phyloP scores from a whole-genome alignment of 1,140 invertebrate species.

The Drosophila lowei region DNA sequence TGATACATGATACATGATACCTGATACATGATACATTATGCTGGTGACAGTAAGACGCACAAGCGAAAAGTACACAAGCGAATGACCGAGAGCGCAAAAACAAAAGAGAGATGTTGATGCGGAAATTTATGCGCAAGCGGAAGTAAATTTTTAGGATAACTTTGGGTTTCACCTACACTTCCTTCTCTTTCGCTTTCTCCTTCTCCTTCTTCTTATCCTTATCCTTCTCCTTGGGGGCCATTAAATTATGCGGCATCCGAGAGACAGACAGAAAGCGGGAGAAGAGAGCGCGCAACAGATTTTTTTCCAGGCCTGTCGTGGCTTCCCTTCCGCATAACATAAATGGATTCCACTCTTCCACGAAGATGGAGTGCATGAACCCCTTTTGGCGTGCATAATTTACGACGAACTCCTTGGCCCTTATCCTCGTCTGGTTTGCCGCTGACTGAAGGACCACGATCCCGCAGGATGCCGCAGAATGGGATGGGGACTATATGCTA shows the following conservation, averaged over 20 bases:
- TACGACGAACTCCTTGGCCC: slow-evolving; percentile 7
- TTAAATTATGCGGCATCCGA: slow-evolving; percentile 48
- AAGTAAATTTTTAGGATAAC: slow-evolving; percentile 23
- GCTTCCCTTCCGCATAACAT: slow-evolving; percentile 23
- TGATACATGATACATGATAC: no score
- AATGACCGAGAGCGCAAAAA: no score
- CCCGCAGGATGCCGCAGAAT: no score
- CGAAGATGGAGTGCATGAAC: slow-evolving; percentile 35
- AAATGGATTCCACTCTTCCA: slow-evolving; percentile 31
- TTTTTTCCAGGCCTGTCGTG: background rate
- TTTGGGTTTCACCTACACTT: background rate
- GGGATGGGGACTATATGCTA: slow-evolving; percentile 14
- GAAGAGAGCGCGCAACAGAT: slow-evolving; percentile 4
- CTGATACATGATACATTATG: no score
- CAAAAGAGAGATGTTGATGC: slow-evolving; percentile 15
- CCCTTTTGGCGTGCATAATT: slow-evolving; percentile 41
- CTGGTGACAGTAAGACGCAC: no score
- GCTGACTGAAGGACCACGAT: no score
- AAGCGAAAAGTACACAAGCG: no score
- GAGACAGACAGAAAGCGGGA: slow-evolving; percentile 30
- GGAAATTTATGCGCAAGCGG: slow-evolving; percentile 29
- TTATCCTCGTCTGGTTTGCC: background rate
- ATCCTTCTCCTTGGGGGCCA: background rate
- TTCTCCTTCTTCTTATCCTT: no score
- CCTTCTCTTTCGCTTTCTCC: no score